Conservation (phyloP, 2,797 vertebrate species). For the Hylomyscus alleni region DNA sequence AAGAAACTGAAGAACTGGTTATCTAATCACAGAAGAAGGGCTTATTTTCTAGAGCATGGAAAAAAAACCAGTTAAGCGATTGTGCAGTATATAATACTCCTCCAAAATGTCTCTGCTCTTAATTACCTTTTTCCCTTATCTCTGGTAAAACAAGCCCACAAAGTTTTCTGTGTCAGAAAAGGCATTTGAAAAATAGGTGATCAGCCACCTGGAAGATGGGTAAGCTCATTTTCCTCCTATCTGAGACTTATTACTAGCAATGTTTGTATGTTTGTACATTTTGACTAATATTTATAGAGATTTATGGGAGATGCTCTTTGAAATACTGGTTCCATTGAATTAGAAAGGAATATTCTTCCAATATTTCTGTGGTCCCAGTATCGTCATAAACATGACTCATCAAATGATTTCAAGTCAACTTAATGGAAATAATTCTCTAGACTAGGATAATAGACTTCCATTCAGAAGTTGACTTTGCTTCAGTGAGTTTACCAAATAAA, state of each 20-base stretch:
- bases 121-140: conserved; percentile 86
- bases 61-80: conserved; percentile 82
- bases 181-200: conserved; percentile 66
- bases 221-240: conserved; percentile 61
- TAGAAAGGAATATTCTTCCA: conserved; percentile 68
- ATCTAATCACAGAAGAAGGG: conserved; percentile 34
- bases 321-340: conserved; percentile 74
- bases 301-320: conserved; percentile 44
- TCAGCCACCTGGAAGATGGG: background rate
- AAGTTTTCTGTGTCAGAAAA: conserved; percentile 70
- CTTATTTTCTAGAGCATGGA: conserved; percentile 50
- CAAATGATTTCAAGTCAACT: conserved; percentile 75
- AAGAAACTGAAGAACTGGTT: conserved; percentile 61
- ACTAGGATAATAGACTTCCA: conserved; percentile 43
- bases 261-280: conserved; percentile 21
- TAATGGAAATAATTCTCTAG: conserved; percentile 67
- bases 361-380: conserved; percentile 48
- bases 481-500: conserved; percentile 53
- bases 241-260: conserved; percentile 48
- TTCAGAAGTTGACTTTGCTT: conserved; percentile 62
- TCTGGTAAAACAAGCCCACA: conserved; percentile 60
- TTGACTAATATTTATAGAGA: conserved; percentile 74
- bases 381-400: conserved; percentile 45
- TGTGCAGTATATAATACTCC: conserved; percentile 69
- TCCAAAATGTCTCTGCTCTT: conserved; percentile 83